These are phyloP conservation scores for Drosophila paulistorum DNA, from an alignment of 1,140 invertebrate species.

Conservation along the genomic window DNA sequence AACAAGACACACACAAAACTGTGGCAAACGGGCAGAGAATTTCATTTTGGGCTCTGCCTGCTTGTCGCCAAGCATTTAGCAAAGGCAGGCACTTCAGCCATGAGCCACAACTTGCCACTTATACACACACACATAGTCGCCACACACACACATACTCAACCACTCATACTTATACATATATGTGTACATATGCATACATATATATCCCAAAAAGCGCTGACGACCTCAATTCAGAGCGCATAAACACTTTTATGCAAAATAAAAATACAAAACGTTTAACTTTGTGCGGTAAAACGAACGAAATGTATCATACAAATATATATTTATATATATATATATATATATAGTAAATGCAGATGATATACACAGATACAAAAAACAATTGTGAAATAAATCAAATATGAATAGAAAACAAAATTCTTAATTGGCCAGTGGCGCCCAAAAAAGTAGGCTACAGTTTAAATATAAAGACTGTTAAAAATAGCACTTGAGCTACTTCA, in stretches of 20 bases:
- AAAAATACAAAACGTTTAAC: slow-evolving; percentile 53
- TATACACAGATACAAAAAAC: slow-evolving; percentile 5
- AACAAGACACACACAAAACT: slow-evolving; percentile 38
- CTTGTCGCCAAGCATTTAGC: slow-evolving; percentile 68
- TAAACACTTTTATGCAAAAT: slow-evolving; percentile 65
- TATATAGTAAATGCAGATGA: slow-evolving; percentile 11
- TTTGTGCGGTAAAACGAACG: slow-evolving; percentile 64
- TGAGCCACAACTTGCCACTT: slow-evolving; percentile 66
- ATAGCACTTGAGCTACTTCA: slow-evolving; percentile 17
- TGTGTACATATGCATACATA: slow-evolving; percentile 24
- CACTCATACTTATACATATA: neutral
- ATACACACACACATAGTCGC: slow-evolving; percentile 27
- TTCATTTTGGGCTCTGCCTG: slow-evolving; percentile 48
- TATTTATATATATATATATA: slow-evolving; percentile 1
- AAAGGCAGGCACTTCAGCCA: slow-evolving; percentile 58
- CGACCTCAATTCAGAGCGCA: slow-evolving; percentile 72
- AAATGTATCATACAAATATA: slow-evolving; percentile 42
- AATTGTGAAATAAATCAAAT: slow-evolving; percentile 45
- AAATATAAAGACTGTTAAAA: slow-evolving; percentile 36
- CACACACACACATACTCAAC: neutral
- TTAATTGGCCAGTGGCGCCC: slow-evolving; percentile 64
- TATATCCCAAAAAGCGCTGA: slow-evolving; percentile 47
- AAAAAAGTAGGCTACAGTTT: slow-evolving; percentile 45
- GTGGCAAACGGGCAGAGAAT: slow-evolving; percentile 45
- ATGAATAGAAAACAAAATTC: slow-evolving; percentile 44